A percentile compares a stretch with the other conserved stretches of the same genome.
phyloP scores from a whole-genome alignment of 2,797 vertebrate genomes.

The Serranus cabrilla region DNA sequence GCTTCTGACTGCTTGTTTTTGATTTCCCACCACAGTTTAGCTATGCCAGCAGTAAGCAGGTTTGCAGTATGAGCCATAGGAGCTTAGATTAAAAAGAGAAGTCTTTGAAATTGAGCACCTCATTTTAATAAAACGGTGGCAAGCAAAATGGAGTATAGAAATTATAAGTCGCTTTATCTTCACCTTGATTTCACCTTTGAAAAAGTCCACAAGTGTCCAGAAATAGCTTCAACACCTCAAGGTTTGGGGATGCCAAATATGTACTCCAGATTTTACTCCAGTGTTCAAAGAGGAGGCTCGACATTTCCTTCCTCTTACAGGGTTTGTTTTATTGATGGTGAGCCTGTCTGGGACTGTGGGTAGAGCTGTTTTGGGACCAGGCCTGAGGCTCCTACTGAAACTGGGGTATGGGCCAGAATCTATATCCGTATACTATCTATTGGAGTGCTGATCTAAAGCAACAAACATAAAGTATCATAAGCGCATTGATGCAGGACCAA shows the following conservation, averaged over 20 bases:
- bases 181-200: conserved; percentile 12
- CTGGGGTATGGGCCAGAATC: conserved; percentile 45
- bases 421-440: conserved; percentile 25
- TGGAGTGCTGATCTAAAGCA: conserved; percentile 27
- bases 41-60: conserved; percentile 37
- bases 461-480: conserved; percentile 13
- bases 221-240: background rate
- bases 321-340: conserved; percentile 63
- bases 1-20: conserved; percentile 23
- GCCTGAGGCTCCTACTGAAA: conserved; percentile 30
- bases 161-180: conserved; percentile 4
- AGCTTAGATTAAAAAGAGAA: conserved; percentile 18
- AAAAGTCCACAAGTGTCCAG: conserved; percentile 6
- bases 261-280: conserved; percentile 1
- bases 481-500: background rate
- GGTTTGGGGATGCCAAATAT: background rate
- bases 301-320: conserved; percentile 25
- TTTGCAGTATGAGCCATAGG: conserved; percentile 17
- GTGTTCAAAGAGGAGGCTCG: conserved; percentile 6
- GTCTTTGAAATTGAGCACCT: conserved; percentile 16
- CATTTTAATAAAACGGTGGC: conserved; percentile 37
- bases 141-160: background rate
- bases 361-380: conserved; percentile 40
- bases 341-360: conserved; percentile 31
- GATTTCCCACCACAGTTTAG: conserved; percentile 17